Base-by-base conservation (phyloP, 2,888 invertebrate species). In the Elegia similella region DNA sequence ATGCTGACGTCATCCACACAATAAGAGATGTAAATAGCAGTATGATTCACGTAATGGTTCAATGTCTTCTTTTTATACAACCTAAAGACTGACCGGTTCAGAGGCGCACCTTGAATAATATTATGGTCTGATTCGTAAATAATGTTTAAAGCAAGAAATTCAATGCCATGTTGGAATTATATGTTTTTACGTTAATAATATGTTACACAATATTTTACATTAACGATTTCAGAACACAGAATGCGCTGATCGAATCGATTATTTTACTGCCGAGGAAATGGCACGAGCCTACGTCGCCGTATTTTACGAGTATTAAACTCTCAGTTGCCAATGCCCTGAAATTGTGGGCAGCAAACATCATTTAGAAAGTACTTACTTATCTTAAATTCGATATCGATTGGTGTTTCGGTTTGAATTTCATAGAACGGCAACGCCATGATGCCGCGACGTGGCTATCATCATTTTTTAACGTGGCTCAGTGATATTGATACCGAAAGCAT, bases 111-210 rank as follows among this genome's bases (percentile, higher is more conserved):
- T 50, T 50, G 50, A 50, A 50, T 50, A 50, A 50, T 34, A 50
- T 50, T 50, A 50, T 50, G 50, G 50, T 34, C 50, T 34, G 50
- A 50, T 50, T 50, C 50, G 50, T 50, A 50, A 50, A 50, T 50
- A 50, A 34, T 15, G 50, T 34, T 50, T 50, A 50, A 47, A 13
- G 34, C 50, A 50, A 34, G 32, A 50, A 50, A 52, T 34, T 30
- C 34, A 52, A 34, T 38, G 38, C 12, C 52, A 16, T n/a, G n/a
- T 38, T 32, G 52, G 13, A 29, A 30, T 29, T 46, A n/a, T 46
- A 12, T 5, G 10, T 16, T 46, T 46, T 23, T 46, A 5, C 15
- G 3, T 12, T 38, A 38, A 38, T 8, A 38, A 38, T 7, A 23
- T 12, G 23, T 46, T 48, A 48, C 23, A 32, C 30, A 32, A 10